Conservation (phyloP, 2,113 vertebrate genomes). For the Anolis carolinensis region DNA sequence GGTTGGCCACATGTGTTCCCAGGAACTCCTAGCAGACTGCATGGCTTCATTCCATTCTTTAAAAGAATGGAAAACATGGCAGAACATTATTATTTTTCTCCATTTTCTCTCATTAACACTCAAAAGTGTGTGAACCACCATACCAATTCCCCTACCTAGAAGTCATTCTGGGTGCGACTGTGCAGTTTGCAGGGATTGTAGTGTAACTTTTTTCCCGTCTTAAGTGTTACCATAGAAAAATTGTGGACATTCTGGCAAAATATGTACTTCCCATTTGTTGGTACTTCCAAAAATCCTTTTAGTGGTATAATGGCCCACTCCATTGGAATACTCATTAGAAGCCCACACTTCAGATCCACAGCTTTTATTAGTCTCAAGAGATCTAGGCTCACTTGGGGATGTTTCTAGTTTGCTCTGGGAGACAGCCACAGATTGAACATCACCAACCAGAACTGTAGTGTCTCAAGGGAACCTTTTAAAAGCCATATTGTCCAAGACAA, state of each 20-base stretch:
- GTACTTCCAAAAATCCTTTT: conserved; percentile 4
- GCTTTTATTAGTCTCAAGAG: not conserved
- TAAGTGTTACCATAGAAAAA: not conserved
- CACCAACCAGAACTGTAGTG: not conserved
- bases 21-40: too few species aligned
- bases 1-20: too few species aligned
- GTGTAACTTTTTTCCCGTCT: not conserved
- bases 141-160: not conserved
- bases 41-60: too few species aligned
- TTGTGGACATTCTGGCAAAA: not conserved
- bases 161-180: too few species aligned
- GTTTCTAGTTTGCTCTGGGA: not conserved
- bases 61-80: not conserved
- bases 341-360: not conserved
- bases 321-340: conserved; percentile 15
- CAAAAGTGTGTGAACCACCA: too few species aligned
- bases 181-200: not conserved
- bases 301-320: not conserved
- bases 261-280: not conserved
- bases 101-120: too few species aligned
- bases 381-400: not conserved
- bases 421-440: not conserved
- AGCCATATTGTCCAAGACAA: not conserved
- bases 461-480: not conserved
- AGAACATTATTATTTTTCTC: not conserved